Evolutionary conservation across 35 echinoderm and acorn worm species (phyloP), one percentile per base, ranked within the genome.

Genomic region (Heliocidaris erythrogramma): DNA sequence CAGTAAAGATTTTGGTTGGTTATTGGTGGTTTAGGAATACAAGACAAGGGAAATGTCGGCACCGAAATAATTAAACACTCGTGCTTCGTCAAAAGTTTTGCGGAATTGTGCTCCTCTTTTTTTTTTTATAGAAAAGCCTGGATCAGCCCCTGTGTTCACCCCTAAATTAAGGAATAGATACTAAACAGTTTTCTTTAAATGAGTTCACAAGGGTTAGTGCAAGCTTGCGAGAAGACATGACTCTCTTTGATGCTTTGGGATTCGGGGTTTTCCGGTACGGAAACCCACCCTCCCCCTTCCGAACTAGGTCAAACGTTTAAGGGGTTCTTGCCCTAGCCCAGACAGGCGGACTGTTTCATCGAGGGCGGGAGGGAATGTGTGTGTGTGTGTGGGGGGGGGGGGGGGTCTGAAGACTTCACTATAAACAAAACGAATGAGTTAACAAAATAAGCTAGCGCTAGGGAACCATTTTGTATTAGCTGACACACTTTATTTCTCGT

Each of bases 201-300:
- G 35, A 29, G 65, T n/a, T 78, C 27, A 78, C 21, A 27, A 78
- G 65, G 65, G 65, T 78, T 1, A 78, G 27, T n/a, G 65, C 65
- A 78, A 78, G 21, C 18, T n/a, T 78, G 21, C 65, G 65, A 78
- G 21, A 78, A 14, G 21, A 69, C 65, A 78, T 78, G 65, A 78
- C 65, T 78, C n/a, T 78, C 65, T 78, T 78, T 78, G 65, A 78
- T 78, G 65, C 65, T 78, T n/a, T 78, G 65, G 65, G 65, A 78
- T 78, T 78, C 18, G 65, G 60, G 65, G 14, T 78, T 78, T 78
- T 78, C 65, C 65, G 65, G n/a, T 78, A 78, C 65, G 65, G 65
- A 78, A 78, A 78, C 65, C 65, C 65, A 78, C 65, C 65, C 65
- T 78, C 21, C 65, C 52, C 65, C 65, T 78, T 78, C 65, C 65